Conservation (phyloP, 2,797 vertebrate genomes). For the Eulemur rubriventer region DNA sequence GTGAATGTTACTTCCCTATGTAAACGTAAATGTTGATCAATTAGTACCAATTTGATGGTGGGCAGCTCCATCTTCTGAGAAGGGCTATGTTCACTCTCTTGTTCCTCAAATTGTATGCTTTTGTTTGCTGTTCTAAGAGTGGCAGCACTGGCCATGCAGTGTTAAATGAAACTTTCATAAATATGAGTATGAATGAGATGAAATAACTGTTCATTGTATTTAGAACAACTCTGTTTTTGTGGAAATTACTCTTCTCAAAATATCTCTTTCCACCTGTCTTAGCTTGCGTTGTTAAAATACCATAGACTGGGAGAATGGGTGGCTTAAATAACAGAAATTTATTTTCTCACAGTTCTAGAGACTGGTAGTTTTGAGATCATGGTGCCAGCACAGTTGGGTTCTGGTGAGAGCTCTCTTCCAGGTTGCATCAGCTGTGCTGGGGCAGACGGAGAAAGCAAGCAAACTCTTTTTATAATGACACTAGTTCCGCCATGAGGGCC, state of each 20-base stretch:
- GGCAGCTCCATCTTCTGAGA: not conserved
- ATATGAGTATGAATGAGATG: not conserved
- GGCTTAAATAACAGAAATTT: not conserved
- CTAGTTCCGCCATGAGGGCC: not conserved
- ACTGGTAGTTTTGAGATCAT: not conserved
- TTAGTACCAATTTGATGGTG: no score
- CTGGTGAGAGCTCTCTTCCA: not conserved
- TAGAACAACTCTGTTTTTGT: not conserved
- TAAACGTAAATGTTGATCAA: no score
- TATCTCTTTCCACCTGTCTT: not conserved
- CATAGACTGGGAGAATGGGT: not conserved
- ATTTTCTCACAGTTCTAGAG: not conserved
- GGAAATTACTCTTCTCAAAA: not conserved
- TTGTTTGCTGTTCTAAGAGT: not conserved
- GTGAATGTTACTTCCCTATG: no score
- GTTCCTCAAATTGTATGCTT: not conserved
- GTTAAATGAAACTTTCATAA: conserved; percentile 27
- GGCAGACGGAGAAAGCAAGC: not conserved
- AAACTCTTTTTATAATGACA: not conserved
- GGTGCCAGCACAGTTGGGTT: no score
- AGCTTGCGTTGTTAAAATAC: not conserved
- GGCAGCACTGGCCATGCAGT: not conserved
- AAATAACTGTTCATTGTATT: not conserved
- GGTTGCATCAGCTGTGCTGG: not conserved
- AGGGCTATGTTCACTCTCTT: not conserved